phyloP scores from a whole-genome alignment of 2,113 vertebrate genomes.

The Cisticola juncidis region DNA sequence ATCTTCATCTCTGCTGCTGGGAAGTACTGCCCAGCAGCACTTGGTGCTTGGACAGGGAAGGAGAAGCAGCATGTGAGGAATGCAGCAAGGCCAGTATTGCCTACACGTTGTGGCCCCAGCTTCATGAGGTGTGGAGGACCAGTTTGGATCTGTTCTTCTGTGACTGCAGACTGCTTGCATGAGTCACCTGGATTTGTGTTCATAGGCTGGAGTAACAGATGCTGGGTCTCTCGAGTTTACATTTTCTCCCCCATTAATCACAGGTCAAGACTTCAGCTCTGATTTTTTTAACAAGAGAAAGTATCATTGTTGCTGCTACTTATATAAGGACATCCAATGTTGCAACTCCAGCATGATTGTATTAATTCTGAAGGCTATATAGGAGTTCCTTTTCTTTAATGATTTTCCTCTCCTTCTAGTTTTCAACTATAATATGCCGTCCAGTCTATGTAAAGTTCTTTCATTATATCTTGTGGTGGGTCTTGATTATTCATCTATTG shows the following conservation, averaged over 20 bases:
- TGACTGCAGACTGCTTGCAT: background rate
- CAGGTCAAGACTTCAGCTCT: background rate
- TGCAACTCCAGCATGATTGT: background rate
- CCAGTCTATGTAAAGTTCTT: background rate
- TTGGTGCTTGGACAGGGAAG: background rate
- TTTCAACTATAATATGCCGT: background rate
- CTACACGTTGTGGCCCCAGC: background rate
- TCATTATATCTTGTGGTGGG: background rate
- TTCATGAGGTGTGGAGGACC: background rate
- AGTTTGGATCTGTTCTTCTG: slow-evolving; percentile 16
- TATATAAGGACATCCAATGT: background rate
- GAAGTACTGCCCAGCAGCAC: background rate
- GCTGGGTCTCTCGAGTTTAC: background rate
- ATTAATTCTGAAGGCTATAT: background rate
- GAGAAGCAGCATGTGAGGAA: slow-evolving; percentile 29
- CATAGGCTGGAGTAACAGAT: background rate
- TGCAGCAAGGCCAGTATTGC: background rate
- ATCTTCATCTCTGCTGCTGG: accelerated
- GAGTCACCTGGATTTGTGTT: slow-evolving; percentile 16
- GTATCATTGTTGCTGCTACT: background rate
- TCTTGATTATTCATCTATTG: background rate
- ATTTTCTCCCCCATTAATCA: background rate
- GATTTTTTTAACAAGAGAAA: background rate
- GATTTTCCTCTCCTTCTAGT: background rate
- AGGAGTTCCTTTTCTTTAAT: background rate